A percentile compares a stretch with the other conserved stretches of the same genome.
phyloP scores from a whole-genome alignment of 2,797 vertebrate species.

The Rhyacichthys aspro region DNA sequence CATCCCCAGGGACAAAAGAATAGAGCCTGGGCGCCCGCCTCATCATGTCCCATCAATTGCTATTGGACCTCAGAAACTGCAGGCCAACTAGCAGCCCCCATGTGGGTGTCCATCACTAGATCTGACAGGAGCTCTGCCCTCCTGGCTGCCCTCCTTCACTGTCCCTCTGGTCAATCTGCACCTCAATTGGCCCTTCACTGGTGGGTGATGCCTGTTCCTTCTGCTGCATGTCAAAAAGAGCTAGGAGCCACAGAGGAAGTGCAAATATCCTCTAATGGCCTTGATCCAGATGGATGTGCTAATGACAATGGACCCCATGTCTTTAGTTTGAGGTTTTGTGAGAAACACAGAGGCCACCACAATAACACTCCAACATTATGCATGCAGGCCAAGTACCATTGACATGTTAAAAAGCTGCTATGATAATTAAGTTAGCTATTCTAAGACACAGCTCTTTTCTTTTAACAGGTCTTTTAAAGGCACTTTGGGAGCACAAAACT shows the following conservation, averaged over 20 bases:
- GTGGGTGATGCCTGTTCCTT: conserved; percentile 75
- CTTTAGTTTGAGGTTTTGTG: conserved; percentile 75
- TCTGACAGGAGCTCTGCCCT: conserved; percentile 77
- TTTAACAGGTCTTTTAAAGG: conserved; percentile 74
- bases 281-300: conserved; percentile 85
- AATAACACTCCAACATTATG: conserved; percentile 84
- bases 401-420: conserved; percentile 83
- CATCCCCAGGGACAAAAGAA: conserved; percentile 71
- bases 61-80: conserved; percentile 51
- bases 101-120: conserved; percentile 74
- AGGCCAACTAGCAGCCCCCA: conserved; percentile 62
- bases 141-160: conserved; percentile 65
- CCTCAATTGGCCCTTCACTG: conserved; percentile 77
- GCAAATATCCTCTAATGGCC: conserved; percentile 87
- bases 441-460: conserved; percentile 70
- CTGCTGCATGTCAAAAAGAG: conserved; percentile 84
- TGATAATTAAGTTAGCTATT: conserved; percentile 83
- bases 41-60: conserved; percentile 71
- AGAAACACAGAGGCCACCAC: conserved; percentile 76
- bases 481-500: conserved; percentile 64
- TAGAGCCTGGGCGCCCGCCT: conserved; percentile 58
- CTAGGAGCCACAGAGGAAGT: conserved; percentile 83
- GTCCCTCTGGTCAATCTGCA: conserved; percentile 80
- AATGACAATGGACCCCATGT: conserved; percentile 83
- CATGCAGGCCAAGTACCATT: conserved; percentile 81